Evolutionary conservation across 2,797 vertebrate genomes (phyloP), one percentile per base, ranked within the genome.

Genomic region (Podargus strigoides): DNA sequence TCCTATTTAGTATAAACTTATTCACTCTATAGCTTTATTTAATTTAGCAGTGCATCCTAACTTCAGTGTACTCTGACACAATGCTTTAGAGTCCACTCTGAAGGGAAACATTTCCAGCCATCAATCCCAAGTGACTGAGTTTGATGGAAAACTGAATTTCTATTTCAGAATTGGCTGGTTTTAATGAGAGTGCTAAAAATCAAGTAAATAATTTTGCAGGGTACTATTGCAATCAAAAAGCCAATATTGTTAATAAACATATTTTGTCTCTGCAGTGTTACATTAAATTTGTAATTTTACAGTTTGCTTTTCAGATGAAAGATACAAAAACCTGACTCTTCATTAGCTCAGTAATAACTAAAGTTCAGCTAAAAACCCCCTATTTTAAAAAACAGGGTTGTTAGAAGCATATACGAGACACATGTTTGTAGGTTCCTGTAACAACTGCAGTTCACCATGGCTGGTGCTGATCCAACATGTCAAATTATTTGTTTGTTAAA

Each of bases 401-500:
- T 64, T 72, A 77, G 17, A 58, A 34, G 81, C 84, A 92, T 67
- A 39, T 12, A 46, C 22, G 69, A 94, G 87, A 52, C 82, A 92
- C 85, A 89, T 36, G 87, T 81, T 5, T 36, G n/a, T n/a, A 37
- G 70, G 37, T 60, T 69, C 63, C 77, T 76, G 27, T 41, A 87
- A 66, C 1, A 5, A 80, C 3, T 75, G 39, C 42, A 89, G 60
- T 30, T 88, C 78, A 44, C 44, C 67, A 58, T 16, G 19, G 75
- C 68, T 94, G 90, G 83, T 85, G 32, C 53, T 42, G 46, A 94
- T 36, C 50, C 83, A 69, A 85, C 64, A 94, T 23, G 32, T 78
- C 78, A 80, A 76, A 87, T 66, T 44, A 56, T 28, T 93, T 93
- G 74, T 79, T 94, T 89, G 56, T 76, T 82, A 49, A 91, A 90